Evolutionary conservation across 1,140 invertebrate genomes (phyloP), one percentile per base, ranked within the genome.

Genomic region (Drosophila triauraria): DNA sequence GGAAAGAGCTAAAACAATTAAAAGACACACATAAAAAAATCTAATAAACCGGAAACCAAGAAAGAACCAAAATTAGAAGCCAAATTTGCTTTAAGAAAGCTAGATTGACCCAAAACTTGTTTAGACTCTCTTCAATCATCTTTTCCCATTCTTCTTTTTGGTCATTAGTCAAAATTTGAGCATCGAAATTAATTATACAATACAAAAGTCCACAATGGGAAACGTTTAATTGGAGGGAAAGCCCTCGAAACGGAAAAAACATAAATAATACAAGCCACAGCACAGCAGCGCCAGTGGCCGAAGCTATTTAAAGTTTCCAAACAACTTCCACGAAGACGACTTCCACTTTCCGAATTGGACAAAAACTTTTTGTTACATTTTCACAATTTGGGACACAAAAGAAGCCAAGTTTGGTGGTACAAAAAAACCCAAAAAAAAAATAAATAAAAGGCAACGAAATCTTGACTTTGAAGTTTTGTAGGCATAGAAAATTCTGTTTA

Each of bases 121-220:
- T 58, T 57, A 62, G 51, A 65, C 38, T 35, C 51, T 44, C 50
- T 50, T 54, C 64, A 75, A 80, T 84, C 85, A 78, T 82, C 48
- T 63, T 51, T 51, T 9, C 6, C 13, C 35, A 63, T 69, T 72
- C 51, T 56, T 57, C 47, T 68, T 68, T 61, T 69, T 77, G 83
- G 67, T 87, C 83, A 87, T 87, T 87, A 87, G 84, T 86, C 82
- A 87, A 86, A 86, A 79, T 78, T 82, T 75, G 80, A 79, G 70
- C 71, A 82, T 80, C 79, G 40, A 84, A 79, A 79, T 79, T 65
- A 79, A 79, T 79, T 78, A 76, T 75, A 75, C 48, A 76, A 75
- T 35, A 50, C 75, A 59, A 63, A 51, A 63, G 50, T 54, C 60
- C 76, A 87, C 80, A 87, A 87, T 87, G 77, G 81, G 78, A 78